Evolutionary conservation across 1,140 invertebrate species (phyloP).

Genomic region (Bombus confusus): DNA sequence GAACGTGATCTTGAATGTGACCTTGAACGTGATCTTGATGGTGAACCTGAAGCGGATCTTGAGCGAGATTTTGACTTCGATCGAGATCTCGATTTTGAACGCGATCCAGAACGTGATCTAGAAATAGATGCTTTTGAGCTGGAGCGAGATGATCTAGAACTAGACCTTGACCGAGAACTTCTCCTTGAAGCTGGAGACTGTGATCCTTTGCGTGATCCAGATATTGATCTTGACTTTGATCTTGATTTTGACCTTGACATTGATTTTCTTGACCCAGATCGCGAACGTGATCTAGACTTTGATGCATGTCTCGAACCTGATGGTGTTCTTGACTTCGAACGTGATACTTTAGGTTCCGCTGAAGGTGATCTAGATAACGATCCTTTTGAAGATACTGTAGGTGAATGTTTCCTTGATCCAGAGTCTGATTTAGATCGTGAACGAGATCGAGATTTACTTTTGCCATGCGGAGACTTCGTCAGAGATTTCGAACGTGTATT

Average conservation of each 20-base stretch:
- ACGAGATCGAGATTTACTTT: slow-evolving; percentile 38
- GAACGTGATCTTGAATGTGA: slow-evolving; percentile 69
- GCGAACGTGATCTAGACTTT: slow-evolving; percentile 70
- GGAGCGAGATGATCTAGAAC: slow-evolving; percentile 56
- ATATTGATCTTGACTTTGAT: slow-evolving; percentile 72
- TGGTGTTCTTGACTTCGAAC: slow-evolving; percentile 66
- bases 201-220: slow-evolving; percentile 67
- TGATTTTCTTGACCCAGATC: slow-evolving; percentile 68
- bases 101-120: slow-evolving; percentile 70
- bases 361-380: slow-evolving; percentile 64
- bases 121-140: slow-evolving; percentile 58
- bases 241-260: slow-evolving; percentile 58
- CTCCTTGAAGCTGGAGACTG: slow-evolving; percentile 62
- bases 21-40: slow-evolving; percentile 53
- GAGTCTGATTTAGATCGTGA: slow-evolving; percentile 57
- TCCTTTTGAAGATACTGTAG: slow-evolving; percentile 39
- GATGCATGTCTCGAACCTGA: slow-evolving; percentile 69
- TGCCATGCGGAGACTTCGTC: background rate
- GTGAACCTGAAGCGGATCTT: slow-evolving; percentile 45
- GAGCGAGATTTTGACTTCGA: slow-evolving; percentile 56
- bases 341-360: slow-evolving; percentile 62
- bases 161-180: slow-evolving; percentile 73
- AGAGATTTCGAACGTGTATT: slow-evolving; percentile 35
- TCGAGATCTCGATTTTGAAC: slow-evolving; percentile 67
- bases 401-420: slow-evolving; percentile 65